Evolutionary conservation across 1,140 invertebrate genomes (phyloP).

Genomic region (Diabrotica virgifera): DNA sequence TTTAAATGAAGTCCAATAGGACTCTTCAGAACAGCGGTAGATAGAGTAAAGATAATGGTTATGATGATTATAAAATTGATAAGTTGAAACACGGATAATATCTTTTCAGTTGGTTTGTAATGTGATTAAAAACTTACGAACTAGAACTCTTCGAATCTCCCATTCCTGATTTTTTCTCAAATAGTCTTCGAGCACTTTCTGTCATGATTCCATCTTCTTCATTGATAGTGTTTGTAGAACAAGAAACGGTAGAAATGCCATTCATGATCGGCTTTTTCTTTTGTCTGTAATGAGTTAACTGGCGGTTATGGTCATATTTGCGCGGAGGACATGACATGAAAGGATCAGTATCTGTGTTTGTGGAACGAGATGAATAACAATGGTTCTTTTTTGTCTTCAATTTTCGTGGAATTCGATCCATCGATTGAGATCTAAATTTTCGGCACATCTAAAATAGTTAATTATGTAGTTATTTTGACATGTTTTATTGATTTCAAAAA

Average conservation of each 20-base stretch:
- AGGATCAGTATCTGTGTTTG: no score
- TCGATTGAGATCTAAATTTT: not conserved
- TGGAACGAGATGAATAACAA: not conserved
- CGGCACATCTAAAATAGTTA: not conserved
- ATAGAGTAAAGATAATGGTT: no score
- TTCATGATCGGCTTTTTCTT: no score
- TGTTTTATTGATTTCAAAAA: no score
- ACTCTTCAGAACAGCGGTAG: no score
- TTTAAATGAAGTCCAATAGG: no score
- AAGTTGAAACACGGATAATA: not conserved
- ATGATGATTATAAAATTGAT: no score
- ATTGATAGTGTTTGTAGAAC: constrained; percentile 1
- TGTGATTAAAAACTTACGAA: not conserved
- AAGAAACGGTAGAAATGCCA: not conserved
- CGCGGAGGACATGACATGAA: no score
- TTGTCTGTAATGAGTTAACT: no score
- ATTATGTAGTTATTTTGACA: no score
- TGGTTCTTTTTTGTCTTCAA: not conserved
- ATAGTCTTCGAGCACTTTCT: not conserved
- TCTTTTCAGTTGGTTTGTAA: not conserved
- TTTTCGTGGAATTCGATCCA: not conserved
- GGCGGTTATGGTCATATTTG: no score
- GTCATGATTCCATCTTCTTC: not conserved
- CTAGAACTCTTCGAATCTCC: not conserved
- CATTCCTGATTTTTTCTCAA: not conserved